Base-by-base conservation (phyloP, 2,888 invertebrate species). In the Phengaris alcon region DNA sequence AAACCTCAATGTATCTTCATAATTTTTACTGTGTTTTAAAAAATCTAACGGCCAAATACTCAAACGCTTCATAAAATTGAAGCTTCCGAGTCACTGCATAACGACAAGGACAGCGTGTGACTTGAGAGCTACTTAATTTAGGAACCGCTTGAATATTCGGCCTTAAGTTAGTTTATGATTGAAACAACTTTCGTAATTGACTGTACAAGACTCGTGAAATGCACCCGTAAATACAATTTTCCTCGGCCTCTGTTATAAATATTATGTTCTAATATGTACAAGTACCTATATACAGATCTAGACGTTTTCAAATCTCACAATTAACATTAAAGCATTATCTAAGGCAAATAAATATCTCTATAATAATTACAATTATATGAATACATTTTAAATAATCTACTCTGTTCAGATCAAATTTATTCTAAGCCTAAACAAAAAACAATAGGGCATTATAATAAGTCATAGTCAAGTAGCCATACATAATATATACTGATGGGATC, bases 321-420 rank as follows among this genome's bases (percentile, higher is more conserved):
- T 89, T 91, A 90, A 87, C 85, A 80, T 93, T 92, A 92, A 93
- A 93, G 93, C 93, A 90, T 91, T 88, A 87, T 84, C 86, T 87
- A 92, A 93, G 93, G 93, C 93, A 88, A 89, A 87, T 83, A 90
- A 91, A 89, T 87, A 90, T 90, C 89, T 88, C 88, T 87, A 86
- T 87, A 79, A 82, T 82, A 75, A 78, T 74, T 75, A 52, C 15
- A 35, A 72, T 70, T 10, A 70, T 48, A 52, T 52, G 51, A 70
- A 51, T 70, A 70, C 72, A 52, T 72, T 72, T 54, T 54, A 64
- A 44, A 64, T 13, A 44, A 35, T 44, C 12, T 35, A 64, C 15
- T 22, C 15, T 9, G 5, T 22, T 59, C 59, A 22, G 59, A 9
- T 57, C 57, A 57, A 57, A 57, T 15, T 57, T 57, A 15, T 15